phyloP scores from a whole-genome alignment of 2,797 vertebrate species.

The Selene dorsalis region DNA sequence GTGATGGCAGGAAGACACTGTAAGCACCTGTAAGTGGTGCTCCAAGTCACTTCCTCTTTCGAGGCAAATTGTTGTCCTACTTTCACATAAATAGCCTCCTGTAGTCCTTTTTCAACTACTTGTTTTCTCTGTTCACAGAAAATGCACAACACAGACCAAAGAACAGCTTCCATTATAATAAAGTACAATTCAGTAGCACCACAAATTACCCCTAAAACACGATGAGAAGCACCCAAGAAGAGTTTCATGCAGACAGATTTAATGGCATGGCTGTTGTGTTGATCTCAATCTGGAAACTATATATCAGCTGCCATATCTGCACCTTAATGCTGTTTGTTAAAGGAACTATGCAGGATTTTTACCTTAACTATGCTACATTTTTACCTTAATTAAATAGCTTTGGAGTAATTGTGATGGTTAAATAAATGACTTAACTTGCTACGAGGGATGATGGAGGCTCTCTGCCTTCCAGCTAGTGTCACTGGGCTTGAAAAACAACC shows the following conservation, averaged over 20 bases:
- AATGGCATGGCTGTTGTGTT: neutral
- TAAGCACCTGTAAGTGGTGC: neutral
- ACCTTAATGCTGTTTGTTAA: no score
- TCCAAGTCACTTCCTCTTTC: conserved; percentile 25
- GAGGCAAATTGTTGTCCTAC: neutral
- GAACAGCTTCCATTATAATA: neutral
- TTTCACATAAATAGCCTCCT: neutral
- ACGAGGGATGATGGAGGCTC: no score
- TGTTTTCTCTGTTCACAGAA: neutral
- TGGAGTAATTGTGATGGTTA: no score
- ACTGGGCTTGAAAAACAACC: no score
- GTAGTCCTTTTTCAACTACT: conserved; percentile 3
- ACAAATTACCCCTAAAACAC: neutral
- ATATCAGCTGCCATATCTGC: no score
- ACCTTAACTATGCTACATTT: no score
- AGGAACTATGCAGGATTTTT: no score
- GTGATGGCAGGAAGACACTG: neutral
- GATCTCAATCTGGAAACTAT: neutral
- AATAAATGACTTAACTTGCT: no score
- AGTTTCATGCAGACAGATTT: neutral
- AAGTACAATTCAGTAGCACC: neutral
- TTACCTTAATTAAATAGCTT: no score
- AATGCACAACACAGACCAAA: neutral
- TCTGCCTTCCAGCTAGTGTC: no score
- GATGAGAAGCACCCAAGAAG: neutral